Base-by-base conservation (phyloP, 2,797 vertebrate species). In the Gymnoscopelus braueri region DNA sequence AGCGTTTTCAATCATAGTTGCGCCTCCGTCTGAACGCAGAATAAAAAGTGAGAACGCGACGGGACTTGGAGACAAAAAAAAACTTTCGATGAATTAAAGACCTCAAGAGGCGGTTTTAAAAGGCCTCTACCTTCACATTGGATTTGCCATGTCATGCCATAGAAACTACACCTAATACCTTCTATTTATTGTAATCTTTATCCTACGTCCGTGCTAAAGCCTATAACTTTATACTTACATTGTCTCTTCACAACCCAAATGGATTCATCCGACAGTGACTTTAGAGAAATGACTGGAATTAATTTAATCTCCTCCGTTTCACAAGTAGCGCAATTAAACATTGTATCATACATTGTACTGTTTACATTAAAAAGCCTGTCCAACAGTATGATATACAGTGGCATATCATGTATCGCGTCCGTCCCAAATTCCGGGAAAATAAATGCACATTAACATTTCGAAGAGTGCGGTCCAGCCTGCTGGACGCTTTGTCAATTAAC, bases 401-500 rank as follows among this genome's bases (percentile, higher is more conserved):
- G 57, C 67, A 63, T 15, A 50, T 65, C 56, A 67, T 44, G 24
- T 50, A 56, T 63, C 24, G 51, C 49, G 55, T 68, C 14, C 26
- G 63, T 54, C 71, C 63, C 35, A 69, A 72, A 74, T 67, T 78
- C 71, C 26, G 62, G 70, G 56, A 64, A 74, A 83, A 71, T 72
- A 63, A 72, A 78, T 52, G 59, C 49, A 78, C 14, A 53, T 63
- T 9, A 51, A 69, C 57, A 62, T 71, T 61, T 80, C 12, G 49
- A 44, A 55, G 57, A 77, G 77, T 63, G 15, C 71, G 60, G 75
- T 85, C 85, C 79, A 91, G 89, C 87, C 87, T n/a, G 85, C 87
- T 91, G 87, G 87, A 89, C 78, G 69, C 69, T 67, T 74, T 54
- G 68, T 76, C 62, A 66, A 14, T 60, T 67, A 54, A 71, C n/a